These are phyloP conservation scores for Littorina saxatilis DNA, from an alignment of 1,140 invertebrate genomes.

Conservation along the genomic window DNA sequence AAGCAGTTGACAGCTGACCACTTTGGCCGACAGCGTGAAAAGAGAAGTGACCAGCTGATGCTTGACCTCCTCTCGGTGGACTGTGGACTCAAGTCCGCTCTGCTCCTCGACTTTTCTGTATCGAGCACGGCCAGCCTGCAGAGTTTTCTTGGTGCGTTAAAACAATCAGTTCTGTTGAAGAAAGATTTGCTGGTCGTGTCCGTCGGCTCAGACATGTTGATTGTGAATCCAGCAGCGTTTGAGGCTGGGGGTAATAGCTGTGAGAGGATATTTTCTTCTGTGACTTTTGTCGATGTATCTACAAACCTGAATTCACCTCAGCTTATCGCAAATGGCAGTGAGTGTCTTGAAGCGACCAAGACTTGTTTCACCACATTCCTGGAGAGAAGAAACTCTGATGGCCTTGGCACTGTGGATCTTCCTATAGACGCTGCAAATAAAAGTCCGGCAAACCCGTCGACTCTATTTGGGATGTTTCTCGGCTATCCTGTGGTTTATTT, in stretches of 20 bases:
- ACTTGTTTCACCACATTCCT: not conserved
- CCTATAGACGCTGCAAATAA: not conserved
- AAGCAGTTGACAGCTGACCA: not conserved
- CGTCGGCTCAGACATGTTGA: constrained; percentile 13
- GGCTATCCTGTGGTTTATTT: constrained; percentile 34
- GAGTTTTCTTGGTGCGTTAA: not conserved
- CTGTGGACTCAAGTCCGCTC: constrained; percentile 29
- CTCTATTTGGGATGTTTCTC: constrained; percentile 29
- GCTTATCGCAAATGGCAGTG: not conserved
- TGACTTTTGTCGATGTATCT: constrained; percentile 14
- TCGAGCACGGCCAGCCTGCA: not conserved
- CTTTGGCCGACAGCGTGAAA: not conserved
- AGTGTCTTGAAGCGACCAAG: not conserved
- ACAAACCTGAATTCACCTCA: not conserved
- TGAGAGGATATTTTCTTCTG: not conserved
- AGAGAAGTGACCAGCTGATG: not conserved
- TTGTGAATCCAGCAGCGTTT: constrained; percentile 3
- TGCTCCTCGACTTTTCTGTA: constrained; percentile 28
- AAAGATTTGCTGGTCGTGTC: not conserved
- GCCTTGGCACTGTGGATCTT: not conserved
- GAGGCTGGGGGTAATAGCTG: not conserved
- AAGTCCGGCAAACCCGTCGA: constrained; percentile 5
- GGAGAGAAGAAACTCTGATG: not conserved
- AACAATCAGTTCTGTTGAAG: not conserved
- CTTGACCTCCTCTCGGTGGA: constrained; percentile 18